Percentiles rank a stretch among this genome's conserved stretches.
Conservation (phyloP, 2,797 vertebrate species). For the Pygocentrus nattereri region DNA sequence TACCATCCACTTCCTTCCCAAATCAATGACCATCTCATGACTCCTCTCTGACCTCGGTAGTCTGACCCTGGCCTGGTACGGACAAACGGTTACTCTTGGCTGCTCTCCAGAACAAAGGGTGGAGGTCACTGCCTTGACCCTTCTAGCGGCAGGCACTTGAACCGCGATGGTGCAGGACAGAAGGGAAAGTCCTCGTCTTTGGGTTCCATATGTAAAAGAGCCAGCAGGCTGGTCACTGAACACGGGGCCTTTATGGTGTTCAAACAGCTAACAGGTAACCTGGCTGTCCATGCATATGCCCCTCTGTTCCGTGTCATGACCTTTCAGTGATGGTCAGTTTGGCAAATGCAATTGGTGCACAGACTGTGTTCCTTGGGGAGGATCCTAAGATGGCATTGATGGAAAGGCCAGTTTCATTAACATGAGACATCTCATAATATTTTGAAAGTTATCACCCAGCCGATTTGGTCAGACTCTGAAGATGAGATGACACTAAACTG, state of each 20-base stretch:
- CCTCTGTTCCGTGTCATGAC: constrained; percentile 29
- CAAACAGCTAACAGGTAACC: constrained; percentile 24
- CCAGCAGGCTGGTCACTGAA: constrained; percentile 8
- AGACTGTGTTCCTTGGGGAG: neutral
- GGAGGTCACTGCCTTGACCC: constrained; percentile 65
- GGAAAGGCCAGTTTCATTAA: no score
- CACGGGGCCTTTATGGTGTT: constrained; percentile 7
- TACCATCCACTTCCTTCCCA: neutral
- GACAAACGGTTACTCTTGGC: constrained; percentile 37
- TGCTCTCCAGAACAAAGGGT: constrained; percentile 49
- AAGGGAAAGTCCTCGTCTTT: constrained; percentile 37
- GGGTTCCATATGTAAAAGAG: constrained; percentile 44
- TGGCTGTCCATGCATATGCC: constrained; percentile 42
- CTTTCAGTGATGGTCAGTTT: constrained; percentile 11
- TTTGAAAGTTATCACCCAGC: neutral
- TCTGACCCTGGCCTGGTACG: constrained; percentile 64
- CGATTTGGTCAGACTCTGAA: no score
- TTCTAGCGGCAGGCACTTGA: constrained; percentile 57
- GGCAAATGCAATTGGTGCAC: neutral
- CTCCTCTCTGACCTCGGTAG: constrained; percentile 60
- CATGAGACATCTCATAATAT: no score
- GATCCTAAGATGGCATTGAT: neutral
- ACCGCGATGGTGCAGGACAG: constrained; percentile 43
- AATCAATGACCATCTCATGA: constrained; percentile 49
- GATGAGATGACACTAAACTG: no score